These are phyloP conservation scores for Agapornis roseicollis DNA, from an alignment of 2,113 vertebrate species.

Conservation along the genomic window DNA sequence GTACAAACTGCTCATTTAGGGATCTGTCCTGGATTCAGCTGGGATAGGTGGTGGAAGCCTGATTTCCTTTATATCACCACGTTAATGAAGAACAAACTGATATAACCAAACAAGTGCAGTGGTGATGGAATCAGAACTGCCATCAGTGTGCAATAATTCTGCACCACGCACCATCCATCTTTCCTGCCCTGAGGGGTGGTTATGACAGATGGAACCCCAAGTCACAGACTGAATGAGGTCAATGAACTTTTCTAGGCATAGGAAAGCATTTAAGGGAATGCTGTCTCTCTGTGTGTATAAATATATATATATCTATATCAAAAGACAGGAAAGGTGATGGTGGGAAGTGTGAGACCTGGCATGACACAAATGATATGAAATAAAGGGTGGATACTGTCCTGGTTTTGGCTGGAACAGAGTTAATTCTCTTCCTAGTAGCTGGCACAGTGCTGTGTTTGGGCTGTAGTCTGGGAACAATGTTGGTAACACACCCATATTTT, in stretches of 20 bases:
- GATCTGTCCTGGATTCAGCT: not conserved
- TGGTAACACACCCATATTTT: not conserved
- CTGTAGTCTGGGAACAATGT: not conserved
- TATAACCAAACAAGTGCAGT: not conserved
- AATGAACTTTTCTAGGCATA: not conserved
- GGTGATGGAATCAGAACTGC: not conserved
- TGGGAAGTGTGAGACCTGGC: not conserved
- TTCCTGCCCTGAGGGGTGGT: not conserved
- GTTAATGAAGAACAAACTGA: not conserved
- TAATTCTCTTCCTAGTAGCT: not conserved
- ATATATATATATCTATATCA: not conserved
- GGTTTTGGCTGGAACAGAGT: not conserved
- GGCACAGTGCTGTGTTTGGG: not conserved
- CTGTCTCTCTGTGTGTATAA: not conserved
- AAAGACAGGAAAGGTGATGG: not conserved
- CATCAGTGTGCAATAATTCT: not conserved
- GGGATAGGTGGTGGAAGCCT: not conserved
- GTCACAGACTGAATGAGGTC: not conserved
- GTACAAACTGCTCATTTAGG: not conserved
- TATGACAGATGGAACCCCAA: not conserved
- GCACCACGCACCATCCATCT: not conserved
- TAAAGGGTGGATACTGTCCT: not conserved
- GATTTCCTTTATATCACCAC: not conserved
- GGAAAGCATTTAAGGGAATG: not conserved
- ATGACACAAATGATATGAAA: not conserved